Evolutionary conservation across 2,797 vertebrate species (phyloP), one percentile per base, ranked within the genome.

Genomic region (Remorina albescens): DNA sequence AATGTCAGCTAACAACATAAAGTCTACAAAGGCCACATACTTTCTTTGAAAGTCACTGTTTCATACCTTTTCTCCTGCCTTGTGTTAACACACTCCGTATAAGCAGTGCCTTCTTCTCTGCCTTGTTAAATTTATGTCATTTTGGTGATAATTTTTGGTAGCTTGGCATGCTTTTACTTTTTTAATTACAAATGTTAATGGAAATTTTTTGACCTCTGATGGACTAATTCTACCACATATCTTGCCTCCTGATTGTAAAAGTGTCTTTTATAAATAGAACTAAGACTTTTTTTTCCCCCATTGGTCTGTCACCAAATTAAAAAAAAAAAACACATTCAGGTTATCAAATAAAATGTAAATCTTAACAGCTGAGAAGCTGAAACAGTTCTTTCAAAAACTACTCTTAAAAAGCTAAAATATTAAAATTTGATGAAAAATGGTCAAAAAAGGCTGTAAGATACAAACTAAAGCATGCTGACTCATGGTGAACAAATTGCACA

Each of bases 391-490:
- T 46, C 9, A 46, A 46, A 46, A 21, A 46, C 44, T 21, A n/a
- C n/a, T 21, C 8, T 21, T 19, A 21, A 46, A n/a, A 46, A 46
- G n/a, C 13, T 21, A 21, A 46, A 21, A 21, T 8, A 16, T 41
- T 46, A 46, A 46, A 19, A 10, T 10, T 19, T 4, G 23, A 5
- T 49, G 21, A 10, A 49, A 23, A 23, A 49, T 9, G 19, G 42
- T n/a, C 19, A 46, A 46, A 19, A 44, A 44, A 46, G 8, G n/a
- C 2, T 74, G 55, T 19, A 26, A 54, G 39, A 66, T 15, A 50
- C 23, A 46, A 6, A 76, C 25, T 28, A 42, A 12, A 59, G 60
- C 19, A 68, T 44, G 54, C 63, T 42, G 23, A 75, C 39, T 64
- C 55, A 28, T 57, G 36, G 10, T 23, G 30, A 50, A 26, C 23